Base-by-base conservation (phyloP, 53 echinoderm and acorn worm genomes). In the Henricia sp. region DNA sequence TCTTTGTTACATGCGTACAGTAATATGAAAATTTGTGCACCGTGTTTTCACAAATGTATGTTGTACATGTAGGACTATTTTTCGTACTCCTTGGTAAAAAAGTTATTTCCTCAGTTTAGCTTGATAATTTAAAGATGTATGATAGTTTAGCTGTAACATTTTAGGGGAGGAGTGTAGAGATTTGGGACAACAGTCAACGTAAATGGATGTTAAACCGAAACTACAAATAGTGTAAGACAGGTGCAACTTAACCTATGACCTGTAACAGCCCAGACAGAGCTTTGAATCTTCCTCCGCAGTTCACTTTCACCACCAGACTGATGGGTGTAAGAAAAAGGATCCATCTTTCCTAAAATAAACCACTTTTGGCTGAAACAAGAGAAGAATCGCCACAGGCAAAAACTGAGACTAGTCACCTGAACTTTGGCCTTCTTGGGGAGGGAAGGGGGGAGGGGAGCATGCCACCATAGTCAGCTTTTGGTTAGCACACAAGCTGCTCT, bases 301-400 rank as follows among this genome's bases (percentile, higher is more conserved):
- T 60, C 30, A 60, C 29, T 32, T 60, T 0, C 2, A 16, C 21
- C 62, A 27, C 14, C 16, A 17, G 14, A 29, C 35, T 29, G 3
- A 1, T 33, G 29, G n/a, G 36, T 72, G 21, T n/a, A 33, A 50
- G 19, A 52, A 21, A 67, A 46, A 48, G 23, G 19, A 67, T 67
- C 56, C 55, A 57, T 37, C 58, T 39, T 74, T 41, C n/a, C 27
- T 20, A n/a, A 57, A 24, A 74, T 56, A 55, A 74, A 74, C 41
- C 38, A 6, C 38, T 56, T 74, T 39, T 37, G 74, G 25, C 56
- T 25, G 37, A n/a, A 44, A 14, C 13, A 55, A 67, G 33, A 67
- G 23, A 53, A 8, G 57, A 37, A 38, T 39, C 38, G 13, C 75
- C 57, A 32, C 36, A 1, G 75, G 56, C 12, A 14, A 2, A 37